Evolutionary conservation across 1,140 invertebrate genomes (phyloP), one percentile per base, ranked within the genome.

Genomic region (Mylabris phalerata): DNA sequence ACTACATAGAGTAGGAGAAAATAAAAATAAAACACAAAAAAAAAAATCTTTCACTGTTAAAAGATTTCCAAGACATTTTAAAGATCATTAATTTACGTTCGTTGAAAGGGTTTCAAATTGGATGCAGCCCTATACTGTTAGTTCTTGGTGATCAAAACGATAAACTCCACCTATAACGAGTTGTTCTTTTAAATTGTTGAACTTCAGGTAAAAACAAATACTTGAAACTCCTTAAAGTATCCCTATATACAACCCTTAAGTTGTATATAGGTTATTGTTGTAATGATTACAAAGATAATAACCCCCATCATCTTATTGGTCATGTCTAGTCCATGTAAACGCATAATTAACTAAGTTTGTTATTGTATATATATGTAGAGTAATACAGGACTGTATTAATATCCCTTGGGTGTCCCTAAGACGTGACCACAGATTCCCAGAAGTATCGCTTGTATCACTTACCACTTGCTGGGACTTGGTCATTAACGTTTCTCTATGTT

Each of bases 371-470:
- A 19, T 19, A 19, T 19, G 19, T 19, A 19, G 19, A 19, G 32
- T 32, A 32, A 55, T 46, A 13, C 59, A 50, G 46, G 50, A 54
- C 63, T 57, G 57, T 52, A 56, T 62, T 62, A 65, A 65, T 65
- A 60, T 65, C 59, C 48, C 49, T 55, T 55, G 55, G 59, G 54
- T 56, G 59, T 48, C 43, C 62, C 59, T 41, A 59, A 65, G 60
- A 65, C 63, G 63, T 65, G 63, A 65, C 63, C 63, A 45, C 52
- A 61, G 52, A 65, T 60, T 65, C 63, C 60, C 63, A 11, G 19
- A 62, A 62, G 63, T 62, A 65, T 65, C 63, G 61, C 60, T 65
- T 65, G 63, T 65, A 62, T 65, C 63, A 65, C 58, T 65, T 65
- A 65, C 63, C 50, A 59, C 55, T 51, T 55, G 50, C 57, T 59